A percentile compares a stretch with the other conserved stretches of the same genome.
These are phyloP conservation scores for Plebejus argus DNA, from an alignment of 2,888 invertebrate species.

Conservation along the genomic window DNA sequence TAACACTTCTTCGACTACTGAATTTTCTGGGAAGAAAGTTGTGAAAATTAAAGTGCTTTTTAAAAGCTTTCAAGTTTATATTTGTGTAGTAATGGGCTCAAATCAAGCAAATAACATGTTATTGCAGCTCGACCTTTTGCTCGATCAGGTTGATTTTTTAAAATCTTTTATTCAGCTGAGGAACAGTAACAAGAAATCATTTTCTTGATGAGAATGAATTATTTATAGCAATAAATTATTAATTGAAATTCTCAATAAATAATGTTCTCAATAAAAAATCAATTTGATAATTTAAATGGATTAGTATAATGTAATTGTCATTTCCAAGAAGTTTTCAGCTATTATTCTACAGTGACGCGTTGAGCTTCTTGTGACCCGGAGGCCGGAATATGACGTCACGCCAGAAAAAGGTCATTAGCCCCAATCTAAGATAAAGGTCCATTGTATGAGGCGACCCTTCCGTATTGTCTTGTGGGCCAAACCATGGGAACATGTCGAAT, in stretches of 20 bases:
- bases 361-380: background rate
- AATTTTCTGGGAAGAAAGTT: background rate
- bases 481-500: background rate
- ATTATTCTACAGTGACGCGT: background rate
- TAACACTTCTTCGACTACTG: background rate
- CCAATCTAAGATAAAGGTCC: background rate
- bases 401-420: background rate
- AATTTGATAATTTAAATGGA: background rate
- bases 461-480: background rate
- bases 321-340: background rate
- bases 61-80: background rate
- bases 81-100: background rate
- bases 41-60: background rate
- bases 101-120: background rate
- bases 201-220: constrained; percentile 1
- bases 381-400: background rate
- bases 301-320: background rate
- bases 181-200: background rate
- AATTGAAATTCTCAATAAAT: background rate
- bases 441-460: constrained; percentile 1
- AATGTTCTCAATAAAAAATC: too few species aligned
- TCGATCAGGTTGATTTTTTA: background rate
- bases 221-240: background rate
- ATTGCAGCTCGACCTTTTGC: background rate
- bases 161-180: background rate